phyloP scores from a whole-genome alignment of 2,113 vertebrate species.

The Prionailurus bengalensis region DNA sequence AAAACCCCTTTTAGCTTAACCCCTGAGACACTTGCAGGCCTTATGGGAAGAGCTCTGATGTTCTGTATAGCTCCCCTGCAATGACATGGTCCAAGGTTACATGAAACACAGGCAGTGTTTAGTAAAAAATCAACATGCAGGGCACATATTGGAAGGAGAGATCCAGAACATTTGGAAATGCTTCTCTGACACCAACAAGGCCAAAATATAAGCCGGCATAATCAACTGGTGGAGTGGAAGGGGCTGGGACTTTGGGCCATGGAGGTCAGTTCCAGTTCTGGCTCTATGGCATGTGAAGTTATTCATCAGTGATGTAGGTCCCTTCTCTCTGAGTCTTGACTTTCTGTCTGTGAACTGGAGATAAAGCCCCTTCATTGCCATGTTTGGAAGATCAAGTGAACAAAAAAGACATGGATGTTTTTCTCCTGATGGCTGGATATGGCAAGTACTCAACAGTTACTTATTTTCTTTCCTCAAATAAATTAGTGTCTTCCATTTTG shows the following conservation, averaged over 20 bases:
- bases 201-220: conserved; percentile 7
- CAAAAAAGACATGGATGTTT: not conserved
- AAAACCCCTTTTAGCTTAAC: not conserved
- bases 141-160: not conserved
- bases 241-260: not conserved
- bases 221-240: not conserved
- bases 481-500: conserved; percentile 8
- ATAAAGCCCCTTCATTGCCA: not conserved
- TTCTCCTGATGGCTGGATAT: not conserved
- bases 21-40: not conserved
- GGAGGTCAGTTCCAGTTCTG: not conserved
- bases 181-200: not conserved
- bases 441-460: not conserved
- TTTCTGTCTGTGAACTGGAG: conserved; percentile 11
- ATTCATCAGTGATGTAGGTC: not conserved
- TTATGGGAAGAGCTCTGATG: not conserved
- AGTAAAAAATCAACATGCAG: not conserved
- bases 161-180: conserved; percentile 36
- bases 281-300: not conserved
- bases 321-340: not conserved
- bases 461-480: conserved; percentile 31
- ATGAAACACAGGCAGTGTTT: not conserved
- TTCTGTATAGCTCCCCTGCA: not conserved
- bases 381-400: conserved; percentile 13
- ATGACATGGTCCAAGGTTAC: not conserved